Conservation (phyloP, 2,113 vertebrate genomes). For the Coracopsis vasa region DNA sequence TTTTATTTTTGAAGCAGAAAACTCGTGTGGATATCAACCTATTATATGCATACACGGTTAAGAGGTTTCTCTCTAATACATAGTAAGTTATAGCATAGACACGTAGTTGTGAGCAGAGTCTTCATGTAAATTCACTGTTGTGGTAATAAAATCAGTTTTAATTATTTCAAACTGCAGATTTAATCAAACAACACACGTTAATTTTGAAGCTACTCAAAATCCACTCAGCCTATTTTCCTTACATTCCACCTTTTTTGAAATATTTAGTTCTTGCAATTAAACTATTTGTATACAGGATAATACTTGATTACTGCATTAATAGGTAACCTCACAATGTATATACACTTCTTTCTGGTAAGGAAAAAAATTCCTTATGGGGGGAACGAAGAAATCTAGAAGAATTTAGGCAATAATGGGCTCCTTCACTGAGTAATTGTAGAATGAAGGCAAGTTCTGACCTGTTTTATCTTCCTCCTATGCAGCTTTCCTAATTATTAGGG, state of each 20-base stretch:
- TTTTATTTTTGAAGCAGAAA: not conserved
- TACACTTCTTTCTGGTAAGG: not conserved
- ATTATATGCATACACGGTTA: fast-evolving
- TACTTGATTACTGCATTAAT: not conserved
- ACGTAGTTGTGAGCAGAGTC: fast-evolving
- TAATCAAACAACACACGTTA: not conserved
- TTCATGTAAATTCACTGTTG: not conserved
- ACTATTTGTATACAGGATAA: not conserved
- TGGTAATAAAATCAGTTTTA: not conserved
- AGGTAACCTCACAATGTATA: not conserved
- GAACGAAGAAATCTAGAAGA: not conserved
- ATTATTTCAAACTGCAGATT: not conserved
- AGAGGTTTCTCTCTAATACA: fast-evolving
- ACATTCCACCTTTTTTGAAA: not conserved
- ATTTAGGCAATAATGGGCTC: not conserved
- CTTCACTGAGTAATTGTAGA: not conserved
- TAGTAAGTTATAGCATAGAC: not conserved
- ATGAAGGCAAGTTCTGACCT: not conserved
- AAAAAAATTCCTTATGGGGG: not conserved
- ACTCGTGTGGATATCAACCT: fast-evolving
- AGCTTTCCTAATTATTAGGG: not conserved
- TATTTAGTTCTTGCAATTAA: not conserved
- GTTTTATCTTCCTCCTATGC: not conserved
- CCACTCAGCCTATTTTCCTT: not conserved
- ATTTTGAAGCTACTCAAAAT: not conserved